These are phyloP conservation scores for Antheraea yamamai DNA, from an alignment of 2,888 invertebrate genomes.

Conservation along the genomic window DNA sequence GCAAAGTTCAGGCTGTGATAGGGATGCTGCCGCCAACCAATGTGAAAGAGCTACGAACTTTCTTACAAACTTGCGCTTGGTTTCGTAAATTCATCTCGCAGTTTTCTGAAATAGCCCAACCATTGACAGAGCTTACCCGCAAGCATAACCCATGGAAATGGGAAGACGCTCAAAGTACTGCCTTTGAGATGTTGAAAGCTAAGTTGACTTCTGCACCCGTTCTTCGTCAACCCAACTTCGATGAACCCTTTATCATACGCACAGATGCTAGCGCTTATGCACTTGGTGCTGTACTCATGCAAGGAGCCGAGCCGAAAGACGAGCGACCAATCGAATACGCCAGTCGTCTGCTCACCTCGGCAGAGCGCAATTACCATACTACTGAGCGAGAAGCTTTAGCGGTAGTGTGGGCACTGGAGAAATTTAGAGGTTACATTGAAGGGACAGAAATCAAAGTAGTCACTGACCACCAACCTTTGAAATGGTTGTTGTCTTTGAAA, in stretches of 20 bases:
- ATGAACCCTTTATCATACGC: slow-evolving; percentile 3
- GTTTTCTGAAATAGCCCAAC: too few relatives aligned
- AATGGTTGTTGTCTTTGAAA: slow-evolving; percentile 53
- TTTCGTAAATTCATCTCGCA: too few relatives aligned
- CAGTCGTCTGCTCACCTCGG: slow-evolving; percentile 11
- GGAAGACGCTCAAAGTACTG: too few relatives aligned
- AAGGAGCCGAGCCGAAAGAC: slow-evolving; percentile 14
- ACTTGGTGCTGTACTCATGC: slow-evolving; percentile 17
- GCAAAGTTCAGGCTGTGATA: slow-evolving; percentile 29
- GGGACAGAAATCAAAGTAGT: slow-evolving; percentile 28
- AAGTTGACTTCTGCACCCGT: too few relatives aligned
- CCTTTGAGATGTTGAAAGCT: too few relatives aligned
- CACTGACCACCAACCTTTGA: slow-evolving; percentile 61
- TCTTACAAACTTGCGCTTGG: too few relatives aligned
- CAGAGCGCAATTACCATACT: slow-evolving; percentile 23
- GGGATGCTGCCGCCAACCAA: slow-evolving; percentile 24
- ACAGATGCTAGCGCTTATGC: slow-evolving; percentile 18
- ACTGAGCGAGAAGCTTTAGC: slow-evolving; percentile 27
- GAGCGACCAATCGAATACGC: slow-evolving; percentile 16
- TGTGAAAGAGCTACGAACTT: slow-evolving; percentile 9
- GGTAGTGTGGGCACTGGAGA: slow-evolving; percentile 35
- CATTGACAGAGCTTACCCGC: too few relatives aligned
- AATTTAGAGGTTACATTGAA: slow-evolving; percentile 35
- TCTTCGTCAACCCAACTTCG: too few relatives aligned
- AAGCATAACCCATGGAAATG: too few relatives aligned